A percentile compares a stretch with the other conserved stretches of the same genome.
phyloP scores from a whole-genome alignment of 1,140 invertebrate genomes.

The Caenorhabditis remanei region DNA sequence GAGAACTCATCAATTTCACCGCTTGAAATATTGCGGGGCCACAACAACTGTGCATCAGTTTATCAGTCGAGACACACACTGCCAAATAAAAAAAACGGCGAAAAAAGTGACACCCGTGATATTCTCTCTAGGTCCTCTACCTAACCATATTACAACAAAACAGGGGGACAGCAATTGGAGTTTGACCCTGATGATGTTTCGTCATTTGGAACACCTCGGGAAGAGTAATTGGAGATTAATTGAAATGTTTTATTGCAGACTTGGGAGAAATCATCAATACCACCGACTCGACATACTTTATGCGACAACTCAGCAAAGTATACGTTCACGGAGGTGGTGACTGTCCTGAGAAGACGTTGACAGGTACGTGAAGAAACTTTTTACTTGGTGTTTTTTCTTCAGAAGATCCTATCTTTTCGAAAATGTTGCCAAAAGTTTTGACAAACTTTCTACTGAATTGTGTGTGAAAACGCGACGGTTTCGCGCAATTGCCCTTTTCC shows the following conservation, averaged over 20 bases:
- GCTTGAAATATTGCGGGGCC: conserved; percentile 37
- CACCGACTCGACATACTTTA: conserved; percentile 63
- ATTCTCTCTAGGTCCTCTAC: neutral
- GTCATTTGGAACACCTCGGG: neutral
- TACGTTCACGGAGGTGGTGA: conserved; percentile 84
- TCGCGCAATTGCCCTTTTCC: conserved; percentile 18
- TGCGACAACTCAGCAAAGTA: conserved; percentile 76
- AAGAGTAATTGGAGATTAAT: neutral
- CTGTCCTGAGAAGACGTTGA: conserved; percentile 84
- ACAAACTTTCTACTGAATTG: neutral
- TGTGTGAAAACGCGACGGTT: conserved; percentile 33
- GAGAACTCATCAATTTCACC: neutral
- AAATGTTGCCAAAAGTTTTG: conserved; percentile 47
- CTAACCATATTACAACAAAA: neutral
- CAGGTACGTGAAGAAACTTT: conserved; percentile 76
- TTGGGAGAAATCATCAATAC: conserved; percentile 65
- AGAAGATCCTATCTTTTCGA: neutral
- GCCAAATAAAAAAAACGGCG: conserved; percentile 18
- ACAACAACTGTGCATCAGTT: conserved; percentile 47
- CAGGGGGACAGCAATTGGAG: neutral
- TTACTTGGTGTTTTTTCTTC: neutral
- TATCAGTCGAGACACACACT: conserved; percentile 32
- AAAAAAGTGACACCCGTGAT: conserved; percentile 2
- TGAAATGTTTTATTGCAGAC: conserved; percentile 45
- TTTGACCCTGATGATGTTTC: conserved; percentile 41